Base-by-base conservation (phyloP, 2,888 invertebrate genomes). In the Neuroscelio doddi region DNA sequence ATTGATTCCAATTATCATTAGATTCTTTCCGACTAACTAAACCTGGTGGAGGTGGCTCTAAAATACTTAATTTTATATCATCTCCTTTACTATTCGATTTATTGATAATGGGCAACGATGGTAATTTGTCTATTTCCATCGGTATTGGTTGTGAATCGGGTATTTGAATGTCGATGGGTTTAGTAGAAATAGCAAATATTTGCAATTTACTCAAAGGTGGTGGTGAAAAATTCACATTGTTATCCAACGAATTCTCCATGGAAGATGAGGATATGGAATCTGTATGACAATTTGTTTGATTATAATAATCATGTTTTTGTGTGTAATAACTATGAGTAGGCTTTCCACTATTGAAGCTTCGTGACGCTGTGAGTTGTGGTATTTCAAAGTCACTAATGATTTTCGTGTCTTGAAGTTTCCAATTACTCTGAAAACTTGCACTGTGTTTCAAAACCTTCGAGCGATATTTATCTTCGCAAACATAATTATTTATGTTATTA, bases 1-100 rank as follows among this genome's bases (percentile, higher is more conserved):
- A 88, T 38, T 80, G 78, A 64, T 86, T 85, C 87, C 87, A 88
- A 64, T 85, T 87, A 45, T 86, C 85, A 61, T 83, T 85, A 3
- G 85, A 85, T 42, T 85, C 85, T 38, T 82, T 74, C 26, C 85
- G 77, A 59, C 80, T 83, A 14, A 85, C 82, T 14, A 83, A 47
- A 8, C 81, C 81, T 1, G 80, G 80, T 0, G 84, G 84, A 0
- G 85, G 84, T 3, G 85, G 85, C 61, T 84, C 79, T 17, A 85
- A 68, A 50, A 84, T 81, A 42, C 82, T 85, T 10, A 85, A 64
- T 52, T 81, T 85, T 27, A 75, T 79, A 8, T 79, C 73, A 0
- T 70, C 70, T 0, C 62, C 16, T 39, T 67, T 71, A 17, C 63
- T 58, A 1, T 72, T 74, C 1, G 26, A 59, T 1, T 59, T 67